These are phyloP conservation scores for Acrocera orbiculus DNA, from an alignment of 2,888 invertebrate genomes.

Conservation along the genomic window DNA sequence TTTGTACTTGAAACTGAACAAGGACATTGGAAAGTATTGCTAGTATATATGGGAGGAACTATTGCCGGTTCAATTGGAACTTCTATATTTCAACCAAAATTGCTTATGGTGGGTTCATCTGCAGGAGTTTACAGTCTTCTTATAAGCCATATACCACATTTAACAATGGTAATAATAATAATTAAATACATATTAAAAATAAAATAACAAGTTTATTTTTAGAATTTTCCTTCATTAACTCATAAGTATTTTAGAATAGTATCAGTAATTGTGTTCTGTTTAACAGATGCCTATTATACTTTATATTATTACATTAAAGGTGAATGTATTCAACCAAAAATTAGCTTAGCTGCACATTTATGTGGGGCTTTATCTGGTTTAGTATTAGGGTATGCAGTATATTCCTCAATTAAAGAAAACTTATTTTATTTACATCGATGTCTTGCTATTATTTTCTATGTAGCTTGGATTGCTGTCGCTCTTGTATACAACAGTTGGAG, in stretches of 20 bases:
- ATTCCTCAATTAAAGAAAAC: too few relatives aligned
- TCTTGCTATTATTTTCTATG: too few relatives aligned
- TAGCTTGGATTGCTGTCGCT: too few relatives aligned
- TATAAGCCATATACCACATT: conserved; percentile 71
- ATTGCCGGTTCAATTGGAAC: conserved; percentile 59
- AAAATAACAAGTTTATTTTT: too few relatives aligned
- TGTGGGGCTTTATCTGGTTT: conserved; percentile 51
- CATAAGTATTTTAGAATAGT: conserved; percentile 36
- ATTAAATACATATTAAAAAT: too few relatives aligned
- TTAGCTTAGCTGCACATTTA: conserved; percentile 55
- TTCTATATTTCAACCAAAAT: conserved; percentile 52
- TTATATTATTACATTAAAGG: conserved; percentile 31
- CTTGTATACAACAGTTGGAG: too few relatives aligned
- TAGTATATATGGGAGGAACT: conserved; percentile 59
- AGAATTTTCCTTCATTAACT: conserved; percentile 33
- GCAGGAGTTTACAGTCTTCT: conserved; percentile 81
- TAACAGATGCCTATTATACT: conserved; percentile 44
- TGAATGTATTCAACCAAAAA: conserved; percentile 31
- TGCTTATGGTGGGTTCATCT: conserved; percentile 71
- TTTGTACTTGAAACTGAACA: conserved; percentile 51
- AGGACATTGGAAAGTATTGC: conserved; percentile 48
- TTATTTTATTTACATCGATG: too few relatives aligned
- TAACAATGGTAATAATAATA: conserved; percentile 54
- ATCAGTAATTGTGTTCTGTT: conserved; percentile 43
- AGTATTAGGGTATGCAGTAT: conserved; percentile 36